Base-by-base conservation (phyloP, 2,888 invertebrate species). In the Erynnis tages region DNA sequence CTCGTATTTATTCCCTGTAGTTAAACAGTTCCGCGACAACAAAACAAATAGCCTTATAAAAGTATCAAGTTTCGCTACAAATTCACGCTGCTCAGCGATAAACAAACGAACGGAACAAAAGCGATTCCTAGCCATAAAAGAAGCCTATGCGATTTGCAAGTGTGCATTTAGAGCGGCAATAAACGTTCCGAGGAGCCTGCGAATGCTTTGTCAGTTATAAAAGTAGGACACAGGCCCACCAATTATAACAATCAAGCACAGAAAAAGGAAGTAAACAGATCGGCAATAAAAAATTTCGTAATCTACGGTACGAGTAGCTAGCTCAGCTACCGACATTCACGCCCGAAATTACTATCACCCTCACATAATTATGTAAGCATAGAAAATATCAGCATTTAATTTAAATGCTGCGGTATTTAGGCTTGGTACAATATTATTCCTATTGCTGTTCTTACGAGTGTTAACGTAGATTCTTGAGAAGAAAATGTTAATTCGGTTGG, bases 401-500 rank as follows among this genome's bases (percentile, higher is more conserved):
- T n/a, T n/a, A n/a, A n/a, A n/a, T n/a, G n/a, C n/a, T n/a, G n/a
- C n/a, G n/a, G n/a, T n/a, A n/a, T n/a, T n/a, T n/a, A n/a, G n/a
- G n/a, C n/a, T n/a, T n/a, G n/a, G n/a, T n/a, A n/a, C n/a, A n/a
- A n/a, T n/a, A n/a, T n/a, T n/a, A n/a, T n/a, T n/a, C n/a, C n/a
- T n/a, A n/a, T n/a, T n/a, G n/a, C n/a, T n/a, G n/a, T n/a, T n/a
- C n/a, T n/a, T n/a, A n/a, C n/a, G n/a, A n/a, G n/a, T n/a, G n/a
- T n/a, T n/a, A n/a, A n/a, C n/a, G n/a, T n/a, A 21, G 5, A 21
- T 5, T 21, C 5, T 21, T 2, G 6, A 14, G 34, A 2, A 37
- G 19, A 21, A 11, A 43, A 30, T 48, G 29, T 30, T 40, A 23
- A 48, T 48, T 38, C 40, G 38, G 13, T 13, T 40, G 38, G 40